Evolutionary conservation across 2,888 invertebrate genomes (phyloP).

Genomic region (Andrena fulva): DNA sequence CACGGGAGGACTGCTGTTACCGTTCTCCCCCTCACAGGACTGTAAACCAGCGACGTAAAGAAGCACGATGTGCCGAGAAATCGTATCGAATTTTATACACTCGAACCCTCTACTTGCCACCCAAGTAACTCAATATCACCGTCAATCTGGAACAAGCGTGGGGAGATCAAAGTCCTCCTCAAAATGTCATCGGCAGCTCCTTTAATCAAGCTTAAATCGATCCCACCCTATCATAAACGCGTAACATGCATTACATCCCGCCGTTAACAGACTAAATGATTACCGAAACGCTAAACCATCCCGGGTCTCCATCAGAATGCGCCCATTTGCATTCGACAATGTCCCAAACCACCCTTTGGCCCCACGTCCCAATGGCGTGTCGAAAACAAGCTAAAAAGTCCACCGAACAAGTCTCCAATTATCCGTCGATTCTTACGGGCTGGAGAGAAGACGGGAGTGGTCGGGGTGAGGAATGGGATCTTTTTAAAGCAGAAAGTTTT

Average conservation of each 20-base stretch:
- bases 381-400: slow-evolving; percentile 22
- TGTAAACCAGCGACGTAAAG: slow-evolving; percentile 35
- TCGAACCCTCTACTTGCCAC: neutral
- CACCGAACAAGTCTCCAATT: slow-evolving; percentile 45
- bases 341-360: neutral
- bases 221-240: too few species aligned
- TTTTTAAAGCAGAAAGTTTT: slow-evolving; percentile 52
- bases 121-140: neutral
- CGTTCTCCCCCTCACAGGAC: slow-evolving; percentile 14
- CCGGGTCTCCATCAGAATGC: neutral
- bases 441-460: neutral
- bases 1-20: slow-evolving; percentile 5
- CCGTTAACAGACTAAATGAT: too few species aligned
- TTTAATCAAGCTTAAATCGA: neutral
- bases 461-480: neutral
- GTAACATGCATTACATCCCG: too few species aligned
- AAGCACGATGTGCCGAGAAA: slow-evolving; percentile 14
- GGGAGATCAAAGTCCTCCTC: neutral
- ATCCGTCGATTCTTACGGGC: slow-evolving; percentile 35
- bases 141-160: neutral
- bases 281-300: neutral
- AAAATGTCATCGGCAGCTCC: neutral
- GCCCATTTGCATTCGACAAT: slow-evolving; percentile 17
- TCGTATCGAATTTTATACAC: neutral
- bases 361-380: neutral